A percentile compares a stretch with the other conserved stretches of the same genome.
These are phyloP conservation scores for Thamnophis sirtalis DNA, from an alignment of 2,113 vertebrate species.

Conservation along the genomic window DNA sequence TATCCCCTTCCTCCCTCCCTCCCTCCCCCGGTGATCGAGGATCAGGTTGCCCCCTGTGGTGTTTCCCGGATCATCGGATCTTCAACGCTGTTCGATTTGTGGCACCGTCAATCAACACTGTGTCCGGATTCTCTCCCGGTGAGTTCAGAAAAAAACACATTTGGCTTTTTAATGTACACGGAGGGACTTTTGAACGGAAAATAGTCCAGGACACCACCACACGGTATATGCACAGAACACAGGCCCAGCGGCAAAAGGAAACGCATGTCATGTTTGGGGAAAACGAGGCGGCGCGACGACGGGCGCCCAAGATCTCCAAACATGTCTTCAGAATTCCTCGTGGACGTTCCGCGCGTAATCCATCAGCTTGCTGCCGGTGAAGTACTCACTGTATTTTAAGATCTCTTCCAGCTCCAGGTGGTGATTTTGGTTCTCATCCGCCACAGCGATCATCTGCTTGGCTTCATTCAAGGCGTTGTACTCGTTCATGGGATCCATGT, in stretches of 20 bases:
- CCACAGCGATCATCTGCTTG: slow-evolving; percentile 96
- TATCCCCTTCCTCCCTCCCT: no score
- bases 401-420: slow-evolving; percentile 90
- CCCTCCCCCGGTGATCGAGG: neutral
- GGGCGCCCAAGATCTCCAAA: neutral
- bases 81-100: neutral
- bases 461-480: slow-evolving; percentile 95
- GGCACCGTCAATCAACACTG: neutral
- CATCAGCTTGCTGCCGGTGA: slow-evolving; percentile 98
- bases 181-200: slow-evolving; percentile 27
- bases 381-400: slow-evolving; percentile 95
- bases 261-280: neutral
- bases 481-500: slow-evolving; percentile 99
- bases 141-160: fast-evolving
- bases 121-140: neutral
- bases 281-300: slow-evolving; percentile 36
- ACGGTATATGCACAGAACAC: slow-evolving; percentile 29
- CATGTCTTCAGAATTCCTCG: slow-evolving; percentile 86
- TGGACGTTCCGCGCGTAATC: slow-evolving; percentile 95
- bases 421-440: slow-evolving; percentile 94
- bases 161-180: neutral
- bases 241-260: slow-evolving; percentile 53
- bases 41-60: neutral
- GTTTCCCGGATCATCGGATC: neutral
- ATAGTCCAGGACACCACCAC: slow-evolving; percentile 25